Evolutionary conservation across 2,113 vertebrate genomes (phyloP).

Genomic region (Odocoileus hemionus): DNA sequence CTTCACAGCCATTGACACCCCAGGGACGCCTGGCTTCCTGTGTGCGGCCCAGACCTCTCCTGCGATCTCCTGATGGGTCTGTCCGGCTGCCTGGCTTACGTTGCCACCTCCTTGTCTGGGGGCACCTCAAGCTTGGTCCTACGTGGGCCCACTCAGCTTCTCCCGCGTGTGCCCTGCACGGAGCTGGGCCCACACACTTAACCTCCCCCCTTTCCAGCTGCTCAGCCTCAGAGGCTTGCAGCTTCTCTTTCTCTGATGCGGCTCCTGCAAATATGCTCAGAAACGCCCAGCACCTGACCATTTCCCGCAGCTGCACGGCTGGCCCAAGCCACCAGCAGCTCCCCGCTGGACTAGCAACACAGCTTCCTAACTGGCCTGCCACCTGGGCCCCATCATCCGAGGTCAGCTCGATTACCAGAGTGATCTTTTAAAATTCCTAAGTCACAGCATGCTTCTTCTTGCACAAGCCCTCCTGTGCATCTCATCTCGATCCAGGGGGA

Average conservation of each 20-base stretch:
- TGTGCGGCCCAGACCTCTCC: background rate
- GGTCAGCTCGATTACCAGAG: background rate
- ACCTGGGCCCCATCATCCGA: accelerated
- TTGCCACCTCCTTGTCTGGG: too few species aligned
- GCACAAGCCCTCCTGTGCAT: background rate
- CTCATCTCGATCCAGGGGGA: background rate
- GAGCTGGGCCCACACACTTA: background rate
- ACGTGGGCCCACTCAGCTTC: background rate
- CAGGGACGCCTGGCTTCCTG: too few species aligned
- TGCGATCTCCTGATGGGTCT: background rate
- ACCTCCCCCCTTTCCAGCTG: accelerated
- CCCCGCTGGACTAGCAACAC: background rate
- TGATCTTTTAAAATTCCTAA: background rate
- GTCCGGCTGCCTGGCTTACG: accelerated
- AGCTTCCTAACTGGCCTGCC: background rate
- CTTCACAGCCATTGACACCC: too few species aligned
- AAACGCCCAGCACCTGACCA: background rate
- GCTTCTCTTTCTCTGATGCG: accelerated
- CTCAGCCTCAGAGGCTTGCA: background rate
- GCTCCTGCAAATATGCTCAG: background rate
- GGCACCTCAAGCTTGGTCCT: too few species aligned
- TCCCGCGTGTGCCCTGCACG: accelerated
- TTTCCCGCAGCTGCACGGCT: accelerated
- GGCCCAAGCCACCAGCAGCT: background rate
- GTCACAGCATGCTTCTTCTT: accelerated